Conservation (phyloP, 2,888 invertebrate genomes). For the Drosophila meridionalis region DNA sequence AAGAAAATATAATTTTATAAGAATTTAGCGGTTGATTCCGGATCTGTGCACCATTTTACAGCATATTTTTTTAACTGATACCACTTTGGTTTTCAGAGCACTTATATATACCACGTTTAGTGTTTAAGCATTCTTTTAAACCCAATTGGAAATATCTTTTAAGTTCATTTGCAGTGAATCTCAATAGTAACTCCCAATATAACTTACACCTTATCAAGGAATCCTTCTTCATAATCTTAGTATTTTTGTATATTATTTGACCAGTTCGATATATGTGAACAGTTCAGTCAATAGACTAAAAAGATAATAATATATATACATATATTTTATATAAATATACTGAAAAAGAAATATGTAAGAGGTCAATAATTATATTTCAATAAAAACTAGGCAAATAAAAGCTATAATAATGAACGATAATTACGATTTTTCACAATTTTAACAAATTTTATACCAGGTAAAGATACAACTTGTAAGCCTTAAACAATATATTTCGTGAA, state of each 20-base stretch:
- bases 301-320: no score
- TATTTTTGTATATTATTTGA: background rate
- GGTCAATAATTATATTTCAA: no score
- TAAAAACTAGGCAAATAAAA: no score
- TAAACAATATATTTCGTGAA: no score
- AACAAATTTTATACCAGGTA: no score
- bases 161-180: background rate
- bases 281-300: no score
- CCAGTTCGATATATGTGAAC: no score
- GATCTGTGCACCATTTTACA: background rate
- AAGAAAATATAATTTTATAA: background rate
- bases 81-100: background rate
- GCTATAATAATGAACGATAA: no score
- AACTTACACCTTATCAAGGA: background rate
- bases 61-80: background rate
- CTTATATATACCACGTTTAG: background rate
- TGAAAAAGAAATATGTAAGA: no score
- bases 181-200: background rate
- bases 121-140: background rate
- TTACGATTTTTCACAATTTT: no score
- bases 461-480: no score
- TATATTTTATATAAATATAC: no score
- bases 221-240: background rate
- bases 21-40: background rate
- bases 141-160: background rate